Evolutionary conservation across 1,140 invertebrate genomes (phyloP), one percentile per base, ranked within the genome.

Genomic region (Tribolium castaneum): DNA sequence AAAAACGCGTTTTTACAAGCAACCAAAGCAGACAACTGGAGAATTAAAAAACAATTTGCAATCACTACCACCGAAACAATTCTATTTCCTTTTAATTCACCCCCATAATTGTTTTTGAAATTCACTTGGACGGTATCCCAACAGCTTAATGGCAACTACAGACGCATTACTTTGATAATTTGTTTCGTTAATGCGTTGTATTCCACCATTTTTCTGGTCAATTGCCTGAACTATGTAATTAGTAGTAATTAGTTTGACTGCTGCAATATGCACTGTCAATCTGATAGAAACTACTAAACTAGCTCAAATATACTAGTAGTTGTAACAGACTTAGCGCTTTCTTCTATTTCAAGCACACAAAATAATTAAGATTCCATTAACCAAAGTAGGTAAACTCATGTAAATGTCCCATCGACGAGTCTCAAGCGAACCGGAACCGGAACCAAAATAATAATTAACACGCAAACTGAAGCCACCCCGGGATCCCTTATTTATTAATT

Each of bases 371-470:
- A 12, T 66, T 66, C 34, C 34, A 66, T 66, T 66, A 52, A 14
- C 19, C 59, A 35, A 10, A 35, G 30, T 35, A 12, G 34, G 22
- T 5, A 66, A 66, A 66, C 30, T 34, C 59, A 35, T 59, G 22
- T 59, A 59, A 59, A 59, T 59, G 54, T 59, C 54, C 54, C 54
- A 59, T 59, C 10, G 54, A 30, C 19, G 54, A 59, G 30, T 59
- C 54, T 59, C 54, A 66, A 35, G 59, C 59, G 59, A 66, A 66
- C 59, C 4, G 30, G 13, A 66, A 66, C 59, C 30, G 59, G 34
- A 66, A 35, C 59, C 59, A 30, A 66, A 66, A 66, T 66, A 66
- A 35, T 66, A 66, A 66, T 66, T 66, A 66, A 66, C 54, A 66
- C 59, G 59, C 25, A 66, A 66, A 35, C 59, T 10, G 34, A 30